A percentile compares a stretch with the other conserved stretches of the same genome.
Conservation (phyloP, 2,888 invertebrate genomes). For the Acrobasis suavella region DNA sequence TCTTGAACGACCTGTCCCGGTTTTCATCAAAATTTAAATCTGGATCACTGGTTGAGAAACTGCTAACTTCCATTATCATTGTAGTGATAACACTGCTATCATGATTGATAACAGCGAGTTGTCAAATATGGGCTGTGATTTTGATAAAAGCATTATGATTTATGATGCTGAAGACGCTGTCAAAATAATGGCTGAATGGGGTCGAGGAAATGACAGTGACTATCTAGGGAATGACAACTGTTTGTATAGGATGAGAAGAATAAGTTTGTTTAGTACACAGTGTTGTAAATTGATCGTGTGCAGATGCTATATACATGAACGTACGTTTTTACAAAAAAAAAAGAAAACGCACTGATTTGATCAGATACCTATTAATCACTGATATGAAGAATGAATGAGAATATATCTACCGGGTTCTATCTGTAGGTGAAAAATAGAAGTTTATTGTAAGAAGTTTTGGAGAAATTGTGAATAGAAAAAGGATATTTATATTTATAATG, state of each 20-base stretch:
- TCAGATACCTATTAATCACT: no score
- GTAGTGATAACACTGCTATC: slow-evolving; percentile 31
- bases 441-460: no score
- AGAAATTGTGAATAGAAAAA: no score
- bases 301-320: neutral
- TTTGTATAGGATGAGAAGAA: slow-evolving; percentile 25
- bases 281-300: neutral
- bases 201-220: slow-evolving; percentile 21
- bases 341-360: no score
- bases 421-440: no score
- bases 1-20: neutral
- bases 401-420: no score
- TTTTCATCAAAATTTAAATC: slow-evolving; percentile 3
- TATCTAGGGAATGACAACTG: slow-evolving; percentile 25
- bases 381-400: no score
- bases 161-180: slow-evolving; percentile 31
- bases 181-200: slow-evolving; percentile 25
- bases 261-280: slow-evolving; percentile 18
- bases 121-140: slow-evolving; percentile 31
- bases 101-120: slow-evolving; percentile 32
- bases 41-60: slow-evolving; percentile 10
- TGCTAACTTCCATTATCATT: slow-evolving; percentile 13
- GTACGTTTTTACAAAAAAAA: no score
- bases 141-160: slow-evolving; percentile 36
- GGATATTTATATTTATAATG: no score